These are phyloP conservation scores for Coturnix japonica DNA, from an alignment of 2,113 vertebrate genomes.

Conservation along the genomic window DNA sequence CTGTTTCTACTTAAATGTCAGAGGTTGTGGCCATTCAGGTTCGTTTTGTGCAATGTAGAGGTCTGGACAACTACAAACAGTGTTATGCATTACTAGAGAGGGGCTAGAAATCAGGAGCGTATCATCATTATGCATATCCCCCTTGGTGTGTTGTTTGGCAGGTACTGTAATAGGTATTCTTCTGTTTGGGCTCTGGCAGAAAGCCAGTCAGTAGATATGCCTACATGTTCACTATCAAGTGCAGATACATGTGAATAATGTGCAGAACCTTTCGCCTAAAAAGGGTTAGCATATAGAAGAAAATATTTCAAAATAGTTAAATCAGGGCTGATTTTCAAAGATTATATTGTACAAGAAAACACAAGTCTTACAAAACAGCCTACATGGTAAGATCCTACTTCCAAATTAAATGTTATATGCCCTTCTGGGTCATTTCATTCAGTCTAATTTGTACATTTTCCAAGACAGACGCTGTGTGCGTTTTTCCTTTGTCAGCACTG, in stretches of 20 bases:
- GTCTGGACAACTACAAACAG: background rate
- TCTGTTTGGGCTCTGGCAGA: background rate
- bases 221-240: background rate
- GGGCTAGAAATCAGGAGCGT: background rate
- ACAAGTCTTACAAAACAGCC: background rate
- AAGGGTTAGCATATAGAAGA: background rate
- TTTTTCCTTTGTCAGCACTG: slow-evolving; percentile 24
- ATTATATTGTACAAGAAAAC: background rate
- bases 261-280: background rate
- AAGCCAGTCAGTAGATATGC: background rate
- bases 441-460: slow-evolving; percentile 38
- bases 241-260: background rate
- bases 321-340: background rate
- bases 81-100: background rate
- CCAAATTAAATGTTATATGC: slow-evolving; percentile 35
- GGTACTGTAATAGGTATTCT: background rate
- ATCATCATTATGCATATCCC: background rate
- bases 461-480: background rate
- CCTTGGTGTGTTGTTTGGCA: background rate
- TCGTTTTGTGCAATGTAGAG: background rate
- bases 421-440: slow-evolving; percentile 42
- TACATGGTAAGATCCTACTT: background rate
- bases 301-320: background rate
- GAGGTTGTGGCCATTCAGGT: background rate
- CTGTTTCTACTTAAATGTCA: background rate